Base-by-base conservation (phyloP, 2,888 invertebrate genomes). In the Alitta virens region DNA sequence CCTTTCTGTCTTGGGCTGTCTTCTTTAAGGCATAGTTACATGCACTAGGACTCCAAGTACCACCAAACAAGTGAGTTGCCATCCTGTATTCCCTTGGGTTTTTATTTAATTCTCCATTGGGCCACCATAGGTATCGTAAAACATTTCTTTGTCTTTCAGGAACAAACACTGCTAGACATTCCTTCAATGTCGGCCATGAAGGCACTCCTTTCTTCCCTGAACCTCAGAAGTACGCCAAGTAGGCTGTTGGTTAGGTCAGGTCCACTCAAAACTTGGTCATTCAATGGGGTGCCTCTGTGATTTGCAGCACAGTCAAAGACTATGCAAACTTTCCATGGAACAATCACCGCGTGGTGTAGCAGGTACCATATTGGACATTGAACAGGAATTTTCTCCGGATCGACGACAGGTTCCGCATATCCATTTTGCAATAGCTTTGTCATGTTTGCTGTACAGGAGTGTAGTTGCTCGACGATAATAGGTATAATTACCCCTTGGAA, bases 21-120 rank as follows among this genome's bases (percentile, higher is more conserved):
- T 51, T 25, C 33, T 59, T 51, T n/a, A 62, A 51, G 2, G 23
- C 62, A 46, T 27, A 63, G 40, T 60, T 55, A 2, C 12, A 12
- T 9, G 12, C 9, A 24, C 24, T 25, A 2, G 52, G 52, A 9
- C 7, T 9, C 7, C 12, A 52, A 9, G 52, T 25, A 24, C 12
- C 52, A 25, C 52, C 52, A 25, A 52, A 52, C 25, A 52, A 16
- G 16, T 52, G 52, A 21, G 23, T 24, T 9, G 5, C 5, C 52
- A 52, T 52, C 16, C 52, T 18, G 26, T 52, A 52, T 25, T 52
- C 52, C 16, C 25, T 16, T 25, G 25, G 52, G 7, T 21, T 9
- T 24, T 21, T 2, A 16, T 2, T 7, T 24, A 16, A 3, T 7
- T 52, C 52, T 24, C 52, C 52, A 52, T 52, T 52, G 7, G 23